Evolutionary conservation across 2,888 invertebrate species (phyloP), one percentile per base, ranked within the genome.

Genomic region (Tetragnatha montana): DNA sequence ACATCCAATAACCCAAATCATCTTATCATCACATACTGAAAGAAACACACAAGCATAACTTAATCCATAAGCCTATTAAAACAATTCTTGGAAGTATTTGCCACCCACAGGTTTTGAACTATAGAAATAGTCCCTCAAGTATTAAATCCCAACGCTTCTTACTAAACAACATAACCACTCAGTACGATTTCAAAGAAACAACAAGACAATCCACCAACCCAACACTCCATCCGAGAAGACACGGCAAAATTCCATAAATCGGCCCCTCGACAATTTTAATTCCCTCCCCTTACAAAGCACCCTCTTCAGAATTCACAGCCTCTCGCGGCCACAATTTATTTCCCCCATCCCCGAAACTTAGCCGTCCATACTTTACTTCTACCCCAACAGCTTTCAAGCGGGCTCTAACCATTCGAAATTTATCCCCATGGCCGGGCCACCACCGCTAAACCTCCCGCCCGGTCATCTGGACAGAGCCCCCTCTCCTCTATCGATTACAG

Each of bases 401-500:
- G 12, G 8, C 6, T n/a, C 19, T 73, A 74, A 86, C 79, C 21
- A 74, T 80, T 74, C 49, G 47, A 68, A 78, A 60, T 73, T 68
- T 74, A 60, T 68, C 68, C 83, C 75, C 35, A 22, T 21, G 35
- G 68, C 22, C 8, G 22, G 70, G 49, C 76, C 76, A 82, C 70
- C 47, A 50, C 50, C n/a, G n/a, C n/a, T 47, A 81, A 81, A 81
- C 70, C 49, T 47, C 3, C 49, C 14, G 4, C 35, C 10, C 21
- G 10, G 21, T 71, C 6, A 71, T 51, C 21, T 21, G 22, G 35
- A 35, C 82, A 74, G 60, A 73, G 60, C 69, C 74, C 86, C 22
- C 22, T 80, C 19, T 47, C 8, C 84, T 17, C 50, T 86, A 90
- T 90, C 86, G 89, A 90, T 90, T 87, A 90, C 85, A 80, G 79